A percentile compares a stretch with the other conserved stretches of the same genome.
phyloP scores from a whole-genome alignment of 2,797 vertebrate species.

The Coregonus suidteri region DNA sequence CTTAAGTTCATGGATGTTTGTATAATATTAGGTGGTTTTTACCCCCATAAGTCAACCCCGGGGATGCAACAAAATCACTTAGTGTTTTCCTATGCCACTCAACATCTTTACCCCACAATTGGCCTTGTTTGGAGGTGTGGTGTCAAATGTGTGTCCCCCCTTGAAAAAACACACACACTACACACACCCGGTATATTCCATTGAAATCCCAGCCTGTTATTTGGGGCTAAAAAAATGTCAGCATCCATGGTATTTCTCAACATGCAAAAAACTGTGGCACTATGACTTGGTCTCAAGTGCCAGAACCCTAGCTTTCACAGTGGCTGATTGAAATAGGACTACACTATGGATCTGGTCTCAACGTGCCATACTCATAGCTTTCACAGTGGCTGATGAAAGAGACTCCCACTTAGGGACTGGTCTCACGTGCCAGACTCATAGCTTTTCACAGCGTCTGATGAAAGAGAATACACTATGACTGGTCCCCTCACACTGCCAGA shows the following conservation, averaged over 20 bases:
- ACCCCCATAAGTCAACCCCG: slow-evolving; percentile 45
- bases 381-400: too few species aligned
- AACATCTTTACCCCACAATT: slow-evolving; percentile 1
- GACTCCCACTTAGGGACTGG: too few species aligned
- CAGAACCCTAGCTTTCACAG: too few species aligned
- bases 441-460: too few species aligned
- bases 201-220: slow-evolving; percentile 58
- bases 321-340: too few species aligned
- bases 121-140: neutral
- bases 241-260: slow-evolving; percentile 24
- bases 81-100: slow-evolving; percentile 42
- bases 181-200: slow-evolving; percentile 26
- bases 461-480: too few species aligned
- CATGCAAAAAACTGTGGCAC: slow-evolving; percentile 4
- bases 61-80: slow-evolving; percentile 21
- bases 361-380: too few species aligned
- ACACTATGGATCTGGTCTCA: too few species aligned
- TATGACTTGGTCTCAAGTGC: too few species aligned
- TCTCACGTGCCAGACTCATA: too few species aligned
- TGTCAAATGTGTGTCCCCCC: neutral
- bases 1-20: neutral
- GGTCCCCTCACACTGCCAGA: too few species aligned
- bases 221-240: slow-evolving; percentile 52
- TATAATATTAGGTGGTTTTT: slow-evolving; percentile 33
- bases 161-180: slow-evolving; percentile 6